Evolutionary conservation across 2,797 vertebrate genomes (phyloP).

Genomic region (Champsocephalus esox): DNA sequence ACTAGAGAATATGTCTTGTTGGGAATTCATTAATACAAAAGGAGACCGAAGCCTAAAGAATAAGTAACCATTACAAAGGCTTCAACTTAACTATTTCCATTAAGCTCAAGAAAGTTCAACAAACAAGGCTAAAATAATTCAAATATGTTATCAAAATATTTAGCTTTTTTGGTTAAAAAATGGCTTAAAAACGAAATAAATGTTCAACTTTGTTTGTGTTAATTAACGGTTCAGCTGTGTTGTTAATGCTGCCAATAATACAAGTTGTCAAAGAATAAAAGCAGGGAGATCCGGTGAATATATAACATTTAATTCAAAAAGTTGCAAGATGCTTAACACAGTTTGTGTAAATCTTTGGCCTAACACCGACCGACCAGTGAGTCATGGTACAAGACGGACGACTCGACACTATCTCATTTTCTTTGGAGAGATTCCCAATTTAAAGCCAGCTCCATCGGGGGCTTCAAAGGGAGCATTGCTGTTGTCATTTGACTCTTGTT

Average conservation of each 20-base stretch:
- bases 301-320: background rate
- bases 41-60: background rate
- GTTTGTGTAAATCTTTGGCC: background rate
- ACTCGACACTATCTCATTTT: background rate
- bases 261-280: background rate
- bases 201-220: too few relatives aligned
- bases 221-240: too few relatives aligned
- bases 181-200: too few relatives aligned
- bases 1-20: background rate
- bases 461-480: conserved; percentile 37
- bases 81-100: too few relatives aligned
- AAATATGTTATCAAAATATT: too few relatives aligned
- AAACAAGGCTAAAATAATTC: too few relatives aligned
- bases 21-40: too few relatives aligned
- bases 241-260: background rate
- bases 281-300: background rate
- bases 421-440: background rate
- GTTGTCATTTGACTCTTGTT: conserved; percentile 58
- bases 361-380: background rate
- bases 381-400: background rate
- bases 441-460: conserved; percentile 31
- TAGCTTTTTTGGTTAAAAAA: too few relatives aligned
- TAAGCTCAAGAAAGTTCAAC: too few relatives aligned
- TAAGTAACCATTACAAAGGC: background rate
- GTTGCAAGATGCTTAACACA: background rate